Conservation (phyloP, 2,888 invertebrate species). For the Nowickia ferox region DNA sequence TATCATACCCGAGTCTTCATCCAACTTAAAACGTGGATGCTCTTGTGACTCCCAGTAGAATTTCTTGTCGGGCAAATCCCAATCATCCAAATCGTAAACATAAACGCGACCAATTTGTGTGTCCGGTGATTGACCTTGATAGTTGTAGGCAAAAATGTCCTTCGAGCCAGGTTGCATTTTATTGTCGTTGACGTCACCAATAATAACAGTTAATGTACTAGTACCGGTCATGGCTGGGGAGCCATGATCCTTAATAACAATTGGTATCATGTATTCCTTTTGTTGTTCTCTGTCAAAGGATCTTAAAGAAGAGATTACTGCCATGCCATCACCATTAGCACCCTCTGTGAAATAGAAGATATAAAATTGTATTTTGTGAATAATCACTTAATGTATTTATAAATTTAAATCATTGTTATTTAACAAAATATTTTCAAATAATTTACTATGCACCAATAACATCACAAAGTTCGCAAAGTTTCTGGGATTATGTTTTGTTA, state of each 20-base stretch:
- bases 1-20: slow-evolving; percentile 97
- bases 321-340: slow-evolving; percentile 98
- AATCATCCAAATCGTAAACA: slow-evolving; percentile 98
- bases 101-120: slow-evolving; percentile 97
- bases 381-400: too few relatives aligned
- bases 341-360: slow-evolving; percentile 86
- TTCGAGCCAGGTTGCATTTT: slow-evolving; percentile 99
- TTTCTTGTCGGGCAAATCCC: slow-evolving; percentile 98
- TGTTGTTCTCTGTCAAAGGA: slow-evolving; percentile 98
- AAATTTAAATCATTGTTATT: too few relatives aligned
- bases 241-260: slow-evolving; percentile 98
- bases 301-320: slow-evolving; percentile 95
- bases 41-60: slow-evolving; percentile 96
- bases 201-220: slow-evolving; percentile 96
- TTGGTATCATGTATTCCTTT: slow-evolving; percentile 98
- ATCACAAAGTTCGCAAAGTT: too few relatives aligned
- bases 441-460: too few relatives aligned
- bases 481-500: too few relatives aligned
- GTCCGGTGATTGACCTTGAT: slow-evolving; percentile 94
- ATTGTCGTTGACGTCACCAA: slow-evolving; percentile 99
- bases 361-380: too few relatives aligned
- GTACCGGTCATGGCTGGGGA: slow-evolving; percentile 98
- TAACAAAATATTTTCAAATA: too few relatives aligned
- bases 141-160: slow-evolving; percentile 98
- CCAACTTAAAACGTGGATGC: slow-evolving; percentile 93